Evolutionary conservation across 2,113 vertebrate species (phyloP).

Genomic region (Pristiophorus japonicus): DNA sequence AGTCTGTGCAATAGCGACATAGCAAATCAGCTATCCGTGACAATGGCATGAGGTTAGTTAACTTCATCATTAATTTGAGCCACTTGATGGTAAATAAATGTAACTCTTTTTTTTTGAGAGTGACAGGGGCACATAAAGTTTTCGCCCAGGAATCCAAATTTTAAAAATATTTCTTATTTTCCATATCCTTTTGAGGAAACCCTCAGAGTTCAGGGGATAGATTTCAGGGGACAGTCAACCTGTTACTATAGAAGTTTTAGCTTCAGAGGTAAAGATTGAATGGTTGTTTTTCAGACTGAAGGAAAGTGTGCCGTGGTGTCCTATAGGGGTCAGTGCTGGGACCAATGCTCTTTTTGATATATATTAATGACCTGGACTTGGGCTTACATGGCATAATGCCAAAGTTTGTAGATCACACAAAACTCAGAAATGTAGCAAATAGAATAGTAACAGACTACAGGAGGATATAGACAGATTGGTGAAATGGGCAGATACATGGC

Average conservation of each 20-base stretch:
- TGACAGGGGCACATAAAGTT: background rate
- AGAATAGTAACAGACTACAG: background rate
- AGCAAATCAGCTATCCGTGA: background rate
- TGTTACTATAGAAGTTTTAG: conserved; percentile 2
- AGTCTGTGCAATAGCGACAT: background rate
- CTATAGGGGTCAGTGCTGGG: background rate
- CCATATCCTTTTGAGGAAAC: background rate
- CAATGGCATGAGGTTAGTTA: conserved; percentile 31
- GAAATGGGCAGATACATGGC: background rate
- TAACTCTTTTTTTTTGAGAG: background rate
- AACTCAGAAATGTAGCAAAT: background rate
- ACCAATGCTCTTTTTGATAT: background rate
- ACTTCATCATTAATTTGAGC: background rate
- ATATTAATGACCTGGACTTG: background rate
- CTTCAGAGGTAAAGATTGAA: background rate
- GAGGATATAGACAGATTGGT: background rate
- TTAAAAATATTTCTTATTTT: background rate
- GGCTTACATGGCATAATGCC: background rate
- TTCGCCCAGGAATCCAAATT: background rate
- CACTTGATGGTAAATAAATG: background rate
- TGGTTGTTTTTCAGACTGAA: background rate
- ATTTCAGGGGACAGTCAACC: background rate
- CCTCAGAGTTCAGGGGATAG: background rate
- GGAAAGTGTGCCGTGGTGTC: background rate
- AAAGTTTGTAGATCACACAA: background rate